These are phyloP conservation scores for Oscheius myriophilus DNA, from an alignment of 2,888 invertebrate species.

Conservation along the genomic window DNA sequence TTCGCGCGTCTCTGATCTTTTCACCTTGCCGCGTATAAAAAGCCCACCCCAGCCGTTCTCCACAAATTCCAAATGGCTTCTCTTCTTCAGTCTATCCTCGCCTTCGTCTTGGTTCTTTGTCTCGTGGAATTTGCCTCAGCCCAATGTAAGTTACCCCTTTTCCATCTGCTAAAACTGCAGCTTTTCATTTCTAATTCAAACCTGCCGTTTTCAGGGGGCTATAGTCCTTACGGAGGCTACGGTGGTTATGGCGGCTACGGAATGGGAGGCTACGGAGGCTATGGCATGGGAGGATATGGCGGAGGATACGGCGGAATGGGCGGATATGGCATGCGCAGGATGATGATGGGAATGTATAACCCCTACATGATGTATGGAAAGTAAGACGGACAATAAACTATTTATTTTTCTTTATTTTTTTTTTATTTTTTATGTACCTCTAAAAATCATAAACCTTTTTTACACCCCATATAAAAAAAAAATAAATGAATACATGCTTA, in stretches of 20 bases:
- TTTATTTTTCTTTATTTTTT: neutral
- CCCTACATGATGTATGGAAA: neutral
- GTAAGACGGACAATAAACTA: neutral
- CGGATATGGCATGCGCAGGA: conserved; percentile 37
- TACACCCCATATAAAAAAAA: conserved; percentile 7
- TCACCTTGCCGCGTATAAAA: too few species aligned
- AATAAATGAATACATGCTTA: neutral
- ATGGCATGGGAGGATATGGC: conserved; percentile 2
- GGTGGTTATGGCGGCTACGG: neutral
- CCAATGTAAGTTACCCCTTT: neutral
- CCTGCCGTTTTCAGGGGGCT: too few species aligned
- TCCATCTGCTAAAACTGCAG: too few species aligned
- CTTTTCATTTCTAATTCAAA: too few species aligned
- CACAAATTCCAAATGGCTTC: neutral
- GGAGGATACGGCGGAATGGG: conserved; percentile 17
- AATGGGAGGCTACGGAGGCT: neutral
- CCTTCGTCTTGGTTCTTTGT: conserved; percentile 6
- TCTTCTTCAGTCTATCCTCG: conserved; percentile 4
- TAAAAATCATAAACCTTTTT: too few species aligned
- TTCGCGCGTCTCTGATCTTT: too few species aligned
- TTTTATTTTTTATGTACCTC: too few species aligned
- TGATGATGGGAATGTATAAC: neutral
- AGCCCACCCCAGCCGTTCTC: too few species aligned
- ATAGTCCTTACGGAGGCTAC: too few species aligned
- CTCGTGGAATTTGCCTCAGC: neutral